phyloP scores from a whole-genome alignment of 2,797 vertebrate genomes.

The Mormyrops boulengeri region DNA sequence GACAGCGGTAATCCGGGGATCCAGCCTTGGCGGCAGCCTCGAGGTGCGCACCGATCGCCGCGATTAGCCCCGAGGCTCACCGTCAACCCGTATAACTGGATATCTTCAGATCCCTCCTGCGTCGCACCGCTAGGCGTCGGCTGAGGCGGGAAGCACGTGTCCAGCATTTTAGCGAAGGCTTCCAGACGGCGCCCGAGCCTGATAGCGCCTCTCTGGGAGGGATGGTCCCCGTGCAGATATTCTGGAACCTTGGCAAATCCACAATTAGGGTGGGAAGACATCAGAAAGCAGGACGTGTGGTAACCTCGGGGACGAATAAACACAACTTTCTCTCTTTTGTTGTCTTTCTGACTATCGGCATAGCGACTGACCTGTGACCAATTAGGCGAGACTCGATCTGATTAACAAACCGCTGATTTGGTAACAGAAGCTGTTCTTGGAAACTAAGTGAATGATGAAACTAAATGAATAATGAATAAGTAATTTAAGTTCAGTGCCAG shows the following conservation, averaged over 20 bases:
- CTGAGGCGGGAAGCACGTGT: background rate
- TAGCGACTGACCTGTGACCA: conserved; percentile 12
- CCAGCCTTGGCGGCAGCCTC: background rate
- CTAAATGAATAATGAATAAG: background rate
- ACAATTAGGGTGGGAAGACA: background rate
- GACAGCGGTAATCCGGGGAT: background rate
- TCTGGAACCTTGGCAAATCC: background rate
- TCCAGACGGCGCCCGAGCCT: background rate
- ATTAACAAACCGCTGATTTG: background rate
- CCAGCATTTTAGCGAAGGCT: background rate
- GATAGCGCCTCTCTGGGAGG: background rate
- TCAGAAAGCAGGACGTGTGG: background rate
- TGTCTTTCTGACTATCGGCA: background rate
- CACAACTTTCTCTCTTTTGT: background rate
- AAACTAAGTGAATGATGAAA: conserved; percentile 1
- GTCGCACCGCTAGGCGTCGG: background rate
- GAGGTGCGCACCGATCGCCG: background rate
- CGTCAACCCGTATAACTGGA: background rate
- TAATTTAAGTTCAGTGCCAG: conserved; percentile 17
- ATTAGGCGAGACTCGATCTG: background rate
- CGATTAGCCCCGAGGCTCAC: background rate
- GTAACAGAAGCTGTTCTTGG: background rate
- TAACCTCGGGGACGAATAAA: background rate
- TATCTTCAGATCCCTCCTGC: background rate
- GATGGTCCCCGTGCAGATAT: background rate